Evolutionary conservation across 1,140 invertebrate species (phyloP).

Genomic region (Epicauta chinensis): DNA sequence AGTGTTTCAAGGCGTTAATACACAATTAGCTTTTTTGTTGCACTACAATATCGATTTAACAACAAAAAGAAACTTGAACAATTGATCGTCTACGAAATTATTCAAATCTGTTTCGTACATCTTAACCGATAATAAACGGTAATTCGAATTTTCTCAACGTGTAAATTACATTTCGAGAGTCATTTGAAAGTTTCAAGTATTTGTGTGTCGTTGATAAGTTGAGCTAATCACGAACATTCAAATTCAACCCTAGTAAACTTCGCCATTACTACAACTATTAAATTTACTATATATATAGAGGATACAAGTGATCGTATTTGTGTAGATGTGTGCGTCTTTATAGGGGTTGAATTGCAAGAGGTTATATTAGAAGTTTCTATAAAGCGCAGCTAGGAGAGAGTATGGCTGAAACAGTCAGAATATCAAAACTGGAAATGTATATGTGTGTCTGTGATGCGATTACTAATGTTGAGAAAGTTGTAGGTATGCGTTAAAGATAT

Average conservation of each 20-base stretch:
- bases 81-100: too few species aligned
- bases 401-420: conserved; percentile 17
- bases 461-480: too few species aligned
- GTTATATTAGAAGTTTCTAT: conserved; percentile 20
- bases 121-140: background rate
- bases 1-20: too few species aligned
- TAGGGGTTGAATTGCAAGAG: conserved; percentile 14
- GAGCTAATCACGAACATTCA: conserved; percentile 24
- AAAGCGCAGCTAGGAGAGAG: conserved; percentile 9
- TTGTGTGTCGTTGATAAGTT: conserved; percentile 20
- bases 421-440: conserved; percentile 18
- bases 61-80: too few species aligned
- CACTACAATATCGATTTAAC: too few species aligned
- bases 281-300: too few species aligned
- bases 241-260: conserved; percentile 23
- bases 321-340: conserved; percentile 10
- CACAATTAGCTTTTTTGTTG: too few species aligned
- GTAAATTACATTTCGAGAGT: conserved; percentile 18
- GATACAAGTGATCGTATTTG: too few species aligned
- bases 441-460: conserved; percentile 5
- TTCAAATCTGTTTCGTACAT: too few species aligned
- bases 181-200: conserved; percentile 23
- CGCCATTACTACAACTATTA: background rate
- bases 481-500: too few species aligned
- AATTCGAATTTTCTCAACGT: conserved; percentile 19